Percentiles rank a stretch among this genome's conserved stretches.
These are phyloP conservation scores for Camelus dromedarius DNA, from an alignment of 2,113 vertebrate species.

Conservation along the genomic window DNA sequence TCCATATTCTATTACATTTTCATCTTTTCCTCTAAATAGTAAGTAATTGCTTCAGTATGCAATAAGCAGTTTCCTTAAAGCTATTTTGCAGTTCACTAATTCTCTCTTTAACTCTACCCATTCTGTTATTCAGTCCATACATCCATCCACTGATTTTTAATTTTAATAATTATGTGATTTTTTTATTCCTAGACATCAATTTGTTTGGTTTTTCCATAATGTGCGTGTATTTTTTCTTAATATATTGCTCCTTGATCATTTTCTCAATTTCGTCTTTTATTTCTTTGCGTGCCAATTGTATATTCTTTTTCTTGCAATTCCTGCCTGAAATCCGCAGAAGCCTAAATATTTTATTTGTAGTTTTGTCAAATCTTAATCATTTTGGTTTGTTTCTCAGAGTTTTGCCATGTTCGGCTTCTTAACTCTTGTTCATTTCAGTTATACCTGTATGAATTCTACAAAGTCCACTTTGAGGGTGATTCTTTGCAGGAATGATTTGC, in stretches of 20 bases:
- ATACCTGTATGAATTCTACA: neutral
- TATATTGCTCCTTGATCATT: neutral
- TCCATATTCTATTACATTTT: neutral
- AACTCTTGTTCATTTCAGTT: neutral
- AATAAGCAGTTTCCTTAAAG: neutral
- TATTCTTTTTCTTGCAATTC: neutral
- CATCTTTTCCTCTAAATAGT: neutral
- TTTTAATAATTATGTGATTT: neutral
- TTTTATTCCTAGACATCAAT: neutral
- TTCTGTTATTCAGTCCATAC: neutral
- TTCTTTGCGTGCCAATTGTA: neutral
- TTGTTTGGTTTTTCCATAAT: neutral
- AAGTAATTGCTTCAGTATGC: neutral
- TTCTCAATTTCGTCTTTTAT: neutral
- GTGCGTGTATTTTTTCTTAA: neutral
- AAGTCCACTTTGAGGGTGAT: neutral
- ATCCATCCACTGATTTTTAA: neutral
- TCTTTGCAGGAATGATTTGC: neutral
- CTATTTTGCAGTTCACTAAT: neutral
- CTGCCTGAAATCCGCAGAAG: neutral
- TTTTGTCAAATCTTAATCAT: conserved; percentile 19
- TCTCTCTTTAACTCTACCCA: neutral
- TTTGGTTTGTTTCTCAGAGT: neutral
- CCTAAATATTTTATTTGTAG: neutral
- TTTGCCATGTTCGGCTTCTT: neutral